Base-by-base conservation (phyloP, 2,888 invertebrate species). In the Protonemura montana region DNA sequence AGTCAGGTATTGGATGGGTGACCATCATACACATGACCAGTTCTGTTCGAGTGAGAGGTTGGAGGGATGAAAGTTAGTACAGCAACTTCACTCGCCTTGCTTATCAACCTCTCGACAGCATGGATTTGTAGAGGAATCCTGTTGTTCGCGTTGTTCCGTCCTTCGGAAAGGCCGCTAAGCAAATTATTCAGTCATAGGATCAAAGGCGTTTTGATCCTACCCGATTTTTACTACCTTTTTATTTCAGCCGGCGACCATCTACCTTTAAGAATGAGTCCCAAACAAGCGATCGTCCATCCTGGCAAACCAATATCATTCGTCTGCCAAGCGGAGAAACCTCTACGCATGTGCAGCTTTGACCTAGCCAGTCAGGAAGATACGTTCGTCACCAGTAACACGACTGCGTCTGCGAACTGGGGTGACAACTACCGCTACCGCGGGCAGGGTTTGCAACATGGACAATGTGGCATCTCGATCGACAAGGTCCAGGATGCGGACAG, bases 331-430 rank as follows among this genome's bases (percentile, higher is more conserved):
- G 78, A 78, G 7, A 7, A 7, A 7, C 78, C 78, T 6, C 26
- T 78, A 10, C 78, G 78, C 78, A 78, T 78, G 78, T 78, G 78
- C 78, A 26, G 78, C 26, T 16, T 21, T 27, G 78, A 78, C 78
- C 28, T 78, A 27, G 21, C 78, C 78, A 28, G 27, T n/a, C 28
- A 78, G 6, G 78, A 78, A 5, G 28, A 78, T 27, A 27, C 78
- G 1, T 28, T 78, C 6, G 27, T 27, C 21, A 27, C 28, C 25
- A 59, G 13, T 21, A 13, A 78, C 26, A 0, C 0, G 7, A 28
- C 5, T 0, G 21, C 78, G 28, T 3, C 25, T n/a, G 26, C 78
- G 10, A 25, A 7, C 21, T 26, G 78, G 27, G n/a, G 21, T 16
- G 27, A 28, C 1, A 26, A 28, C 78, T 78, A 78, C 78, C 27